phyloP scores from a whole-genome alignment of 2,113 vertebrate species.

The Symphodus melops region DNA sequence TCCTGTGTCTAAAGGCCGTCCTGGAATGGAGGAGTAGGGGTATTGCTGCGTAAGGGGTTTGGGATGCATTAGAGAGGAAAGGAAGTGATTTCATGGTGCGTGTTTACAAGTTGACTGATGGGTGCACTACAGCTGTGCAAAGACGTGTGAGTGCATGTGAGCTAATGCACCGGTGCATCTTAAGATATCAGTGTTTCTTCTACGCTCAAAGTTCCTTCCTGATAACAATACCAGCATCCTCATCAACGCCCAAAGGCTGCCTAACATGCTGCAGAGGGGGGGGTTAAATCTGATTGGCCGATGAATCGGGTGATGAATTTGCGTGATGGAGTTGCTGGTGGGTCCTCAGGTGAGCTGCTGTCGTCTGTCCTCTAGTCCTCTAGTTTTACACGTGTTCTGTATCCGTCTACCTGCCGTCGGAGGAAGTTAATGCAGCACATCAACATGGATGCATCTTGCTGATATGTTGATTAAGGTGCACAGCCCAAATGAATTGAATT shows the following conservation, averaged over 20 bases:
- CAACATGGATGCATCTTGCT: no score
- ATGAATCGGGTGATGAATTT: no score
- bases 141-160: conserved; percentile 13
- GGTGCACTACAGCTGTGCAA: conserved; percentile 31
- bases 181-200: neutral
- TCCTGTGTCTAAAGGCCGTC: conserved; percentile 77
- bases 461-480: no score
- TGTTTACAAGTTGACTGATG: conserved; percentile 50
- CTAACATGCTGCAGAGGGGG: neutral
- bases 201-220: neutral
- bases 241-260: no score
- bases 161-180: conserved; percentile 23
- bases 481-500: no score
- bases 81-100: conserved; percentile 58
- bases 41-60: conserved; percentile 70
- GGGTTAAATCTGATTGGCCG: no score
- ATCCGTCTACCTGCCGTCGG: no score
- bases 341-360: no score
- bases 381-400: no score
- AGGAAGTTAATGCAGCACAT: no score
- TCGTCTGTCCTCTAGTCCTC: no score
- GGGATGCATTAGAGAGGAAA: conserved; percentile 72
- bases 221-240: neutral
- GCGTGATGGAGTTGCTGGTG: no score
- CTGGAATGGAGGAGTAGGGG: conserved; percentile 64